Evolutionary conservation across 2,888 invertebrate species (phyloP).

Genomic region (Amphipoea lucens): DNA sequence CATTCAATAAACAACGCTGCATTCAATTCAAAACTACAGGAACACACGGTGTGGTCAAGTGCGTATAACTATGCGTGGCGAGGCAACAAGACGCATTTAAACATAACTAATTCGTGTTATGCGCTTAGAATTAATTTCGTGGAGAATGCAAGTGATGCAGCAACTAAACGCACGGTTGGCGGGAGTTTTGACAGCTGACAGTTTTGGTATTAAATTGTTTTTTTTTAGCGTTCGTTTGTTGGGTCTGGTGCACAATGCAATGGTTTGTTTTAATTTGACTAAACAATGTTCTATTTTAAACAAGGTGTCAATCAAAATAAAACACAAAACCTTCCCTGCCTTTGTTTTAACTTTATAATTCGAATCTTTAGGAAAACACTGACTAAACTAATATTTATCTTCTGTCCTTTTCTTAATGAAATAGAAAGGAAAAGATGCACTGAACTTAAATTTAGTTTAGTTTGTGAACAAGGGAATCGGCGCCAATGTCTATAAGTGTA

Average conservation of each 20-base stretch:
- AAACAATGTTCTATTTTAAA: constrained; percentile 34
- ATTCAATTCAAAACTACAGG: constrained; percentile 81
- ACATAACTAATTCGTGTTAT: constrained; percentile 82
- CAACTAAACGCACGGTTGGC: constrained; percentile 69
- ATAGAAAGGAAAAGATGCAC: too few species aligned
- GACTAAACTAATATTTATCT: too few species aligned
- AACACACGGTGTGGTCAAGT: constrained; percentile 86
- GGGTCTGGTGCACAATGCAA: constrained; percentile 33
- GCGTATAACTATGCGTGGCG: constrained; percentile 78
- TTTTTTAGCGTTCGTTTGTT: constrained; percentile 29
- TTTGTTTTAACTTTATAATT: not conserved
- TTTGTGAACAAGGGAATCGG: too few species aligned
- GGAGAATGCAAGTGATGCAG: constrained; percentile 68
- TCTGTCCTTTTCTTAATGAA: too few species aligned
- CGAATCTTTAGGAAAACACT: too few species aligned
- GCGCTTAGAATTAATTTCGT: constrained; percentile 74
- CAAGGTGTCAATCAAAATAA: constrained; percentile 23
- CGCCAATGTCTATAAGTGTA: too few species aligned
- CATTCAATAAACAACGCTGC: constrained; percentile 79
- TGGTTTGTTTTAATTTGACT: constrained; percentile 17
- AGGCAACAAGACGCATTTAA: constrained; percentile 74
- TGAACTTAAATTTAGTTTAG: too few species aligned
- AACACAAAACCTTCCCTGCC: not conserved
- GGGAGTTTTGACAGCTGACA: constrained; percentile 71
- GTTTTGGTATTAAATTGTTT: constrained; percentile 42